Evolutionary conservation across 2,888 invertebrate genomes (phyloP), one percentile per base, ranked within the genome.

Genomic region (Athalia rosae): DNA sequence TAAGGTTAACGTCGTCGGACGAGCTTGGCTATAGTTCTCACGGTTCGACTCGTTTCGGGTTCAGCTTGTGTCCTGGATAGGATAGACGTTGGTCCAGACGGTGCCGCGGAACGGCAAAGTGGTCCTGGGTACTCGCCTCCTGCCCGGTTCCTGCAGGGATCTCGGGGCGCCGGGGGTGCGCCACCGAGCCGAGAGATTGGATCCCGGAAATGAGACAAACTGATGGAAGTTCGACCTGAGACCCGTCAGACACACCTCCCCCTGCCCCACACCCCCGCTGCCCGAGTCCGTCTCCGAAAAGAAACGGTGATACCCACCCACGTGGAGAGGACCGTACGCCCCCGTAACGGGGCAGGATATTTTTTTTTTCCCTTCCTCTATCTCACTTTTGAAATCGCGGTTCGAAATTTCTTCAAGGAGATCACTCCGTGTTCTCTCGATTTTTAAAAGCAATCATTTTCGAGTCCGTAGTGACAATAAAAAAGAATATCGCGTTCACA

Each of bases 201-300:
- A 88, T 88, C 83, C 87, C 85, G 87, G 88, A 89, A 89, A 89
- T 88, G 88, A 87, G 88, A 88, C 86, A 87, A 87, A 88, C 86
- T 86, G 85, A 87, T 85, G 87, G 85, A 84, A 83, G 81, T 82
- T 80, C 83, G 84, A 85, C 83, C 80, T 58, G 28, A 74, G 63
- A 56, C 56, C 56, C 63, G 53, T 61, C 41, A 82, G 82, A 79
- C 77, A 78, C 79, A 69, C 50, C 76, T 28, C 28, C 59, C 41
- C 59, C 50, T 71, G 45, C 58, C 71, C 50, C 71, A 13, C 58
- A 43, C 9, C 15, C 11, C 28, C 13, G 8, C 45, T 45, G 43
- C 9, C 71, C 13, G 3, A 71, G 53, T 4, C 5, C 53, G 53
- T 53, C 53, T 53, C 53, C n/a, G 9, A 11, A 53, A 11, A 7